Evolutionary conservation across 2,113 vertebrate species (phyloP).

Genomic region (Lophura nycthemera): DNA sequence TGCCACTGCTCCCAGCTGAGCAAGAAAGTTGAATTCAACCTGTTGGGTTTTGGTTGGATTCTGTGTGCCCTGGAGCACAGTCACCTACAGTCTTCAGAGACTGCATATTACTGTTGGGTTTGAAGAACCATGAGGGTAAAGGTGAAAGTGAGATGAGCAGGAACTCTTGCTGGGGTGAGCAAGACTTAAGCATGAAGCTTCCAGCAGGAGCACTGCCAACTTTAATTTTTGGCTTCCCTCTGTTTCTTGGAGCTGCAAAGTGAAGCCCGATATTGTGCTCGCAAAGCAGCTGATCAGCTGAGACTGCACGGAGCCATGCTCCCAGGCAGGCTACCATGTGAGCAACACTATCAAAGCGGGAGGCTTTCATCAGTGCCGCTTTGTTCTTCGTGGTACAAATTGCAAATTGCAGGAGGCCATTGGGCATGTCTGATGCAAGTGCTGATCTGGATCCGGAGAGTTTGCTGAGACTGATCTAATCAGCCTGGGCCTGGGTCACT

Average conservation of each 20-base stretch:
- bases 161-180: background rate
- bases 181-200: background rate
- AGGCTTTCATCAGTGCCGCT: background rate
- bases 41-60: background rate
- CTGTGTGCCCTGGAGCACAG: background rate
- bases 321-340: background rate
- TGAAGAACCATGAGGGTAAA: background rate
- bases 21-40: background rate
- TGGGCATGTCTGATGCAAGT: background rate
- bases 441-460: background rate
- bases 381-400: background rate
- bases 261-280: background rate
- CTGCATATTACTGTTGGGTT: background rate
- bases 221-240: background rate
- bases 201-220: background rate
- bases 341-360: background rate
- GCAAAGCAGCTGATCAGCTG: background rate
- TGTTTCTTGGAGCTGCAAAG: rapidly evolving
- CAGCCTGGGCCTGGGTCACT: background rate
- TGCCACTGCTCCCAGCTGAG: background rate
- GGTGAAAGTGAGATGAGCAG: background rate
- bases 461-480: background rate
- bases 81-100: background rate
- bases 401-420: rapidly evolving
- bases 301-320: background rate